Base-by-base conservation (phyloP, 2,113 vertebrate genomes). In the Mormoops blainvillei region DNA sequence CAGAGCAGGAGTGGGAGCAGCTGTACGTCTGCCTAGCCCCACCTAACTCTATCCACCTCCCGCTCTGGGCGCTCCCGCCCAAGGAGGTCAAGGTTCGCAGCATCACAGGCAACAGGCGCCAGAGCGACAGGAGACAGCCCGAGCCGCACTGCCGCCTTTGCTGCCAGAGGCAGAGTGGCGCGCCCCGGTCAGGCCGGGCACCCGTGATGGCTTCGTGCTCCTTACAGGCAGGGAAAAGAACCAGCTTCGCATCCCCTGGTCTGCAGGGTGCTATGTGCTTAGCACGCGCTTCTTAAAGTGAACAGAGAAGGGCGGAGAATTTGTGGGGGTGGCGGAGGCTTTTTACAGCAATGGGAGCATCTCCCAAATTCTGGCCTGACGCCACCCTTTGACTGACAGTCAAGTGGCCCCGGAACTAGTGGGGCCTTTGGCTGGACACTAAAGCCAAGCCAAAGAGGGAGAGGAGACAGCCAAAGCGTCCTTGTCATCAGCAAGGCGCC, bases 181-280 rank as follows among this genome's bases (percentile, higher is more conserved):
- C 73, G 68, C 26, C 61, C 41, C 48, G 15, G 52, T 3, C 84
- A 58, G 86, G 74, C 86, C 33, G 48, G 65, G 31, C 5, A 43
- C 67, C 73, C 4, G 1, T 0, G 22, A 78, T 24, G 26, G 58
- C 5, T 5, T n/a, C 22, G 1, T 0, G 0, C 28, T 58, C 48
- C 68, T 45, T 7, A 12, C 10, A 13, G 80, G 81, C 68, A 63
- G 41, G 65, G 33, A 54, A 9, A 0, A 26, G 36, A 61, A 43
- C 26, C 48, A 7, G 22, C 13, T 36, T 26, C 1, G 24, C 4
- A 0, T 7, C 74, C 68, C 52, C 36, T 7, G 19, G 11, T 0
- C 58, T 16, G 31, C 76, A 54, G 5, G 48, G 15, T 3, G 67
- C 8, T 9, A 3, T 0, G 1, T 0, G 10, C 31, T 15, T 0